Conservation (phyloP, 2,797 vertebrate species). For the Erithacus rubecula region DNA sequence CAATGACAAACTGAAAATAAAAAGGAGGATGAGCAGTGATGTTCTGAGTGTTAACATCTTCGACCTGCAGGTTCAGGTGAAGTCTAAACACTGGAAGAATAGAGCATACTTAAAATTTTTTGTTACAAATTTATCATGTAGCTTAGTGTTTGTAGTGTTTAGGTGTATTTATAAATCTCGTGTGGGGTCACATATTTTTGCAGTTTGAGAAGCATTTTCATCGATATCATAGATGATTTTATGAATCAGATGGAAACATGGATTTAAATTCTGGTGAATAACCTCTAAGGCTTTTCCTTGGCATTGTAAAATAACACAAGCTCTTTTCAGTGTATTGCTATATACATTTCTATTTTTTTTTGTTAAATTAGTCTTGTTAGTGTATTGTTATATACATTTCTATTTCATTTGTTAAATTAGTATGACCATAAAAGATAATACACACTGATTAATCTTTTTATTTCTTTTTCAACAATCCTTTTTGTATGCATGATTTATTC, state of each 20-base stretch:
- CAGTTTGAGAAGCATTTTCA: not conserved
- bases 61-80: not conserved
- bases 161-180: not conserved
- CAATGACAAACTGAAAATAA: slow-evolving; percentile 23
- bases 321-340: not conserved
- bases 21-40: not conserved
- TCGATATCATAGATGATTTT: not conserved
- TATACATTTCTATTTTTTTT: not conserved
- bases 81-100: not conserved
- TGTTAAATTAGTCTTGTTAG: not conserved
- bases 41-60: not conserved
- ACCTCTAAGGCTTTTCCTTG: not conserved
- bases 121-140: not conserved
- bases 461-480: not conserved
- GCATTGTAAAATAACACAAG: not conserved
- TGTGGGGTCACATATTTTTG: not conserved
- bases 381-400: not conserved
- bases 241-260: not conserved
- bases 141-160: not conserved
- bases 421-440: not conserved
- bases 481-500: not conserved
- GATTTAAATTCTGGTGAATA: not conserved
- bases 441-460: not conserved
- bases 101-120: not conserved
- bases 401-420: not conserved